Percentiles rank a stretch among this genome's conserved stretches.
Evolutionary conservation across 2,797 vertebrate genomes (phyloP).

Genomic region (Megaceryle alcyon): DNA sequence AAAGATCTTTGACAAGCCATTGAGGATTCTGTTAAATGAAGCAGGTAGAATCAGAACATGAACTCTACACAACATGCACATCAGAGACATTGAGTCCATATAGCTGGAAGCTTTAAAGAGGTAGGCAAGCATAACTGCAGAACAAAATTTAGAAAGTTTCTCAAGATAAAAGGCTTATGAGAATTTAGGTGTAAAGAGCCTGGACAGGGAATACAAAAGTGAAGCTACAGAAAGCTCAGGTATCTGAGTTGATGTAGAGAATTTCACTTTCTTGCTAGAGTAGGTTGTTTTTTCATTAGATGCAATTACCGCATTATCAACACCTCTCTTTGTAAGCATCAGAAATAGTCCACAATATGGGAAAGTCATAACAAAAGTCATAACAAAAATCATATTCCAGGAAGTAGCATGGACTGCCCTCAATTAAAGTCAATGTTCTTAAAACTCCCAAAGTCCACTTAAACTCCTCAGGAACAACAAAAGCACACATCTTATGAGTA

Average conservation of each 20-base stretch:
- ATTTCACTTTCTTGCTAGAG: not conserved
- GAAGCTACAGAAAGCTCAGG: not conserved
- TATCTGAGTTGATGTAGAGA: not conserved
- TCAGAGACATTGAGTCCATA: not conserved
- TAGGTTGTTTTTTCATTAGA: not conserved
- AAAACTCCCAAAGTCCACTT: not conserved
- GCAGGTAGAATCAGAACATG: not conserved
- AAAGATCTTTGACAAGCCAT: not conserved
- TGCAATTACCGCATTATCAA: not conserved
- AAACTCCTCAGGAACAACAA: not conserved
- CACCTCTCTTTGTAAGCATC: not conserved
- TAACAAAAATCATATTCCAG: not conserved
- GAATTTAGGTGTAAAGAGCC: not conserved
- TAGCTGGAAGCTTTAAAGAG: not conserved
- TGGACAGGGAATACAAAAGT: not conserved
- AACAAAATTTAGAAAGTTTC: not conserved
- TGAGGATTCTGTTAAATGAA: not conserved
- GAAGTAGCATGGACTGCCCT: not conserved
- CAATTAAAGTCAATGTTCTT: not conserved
- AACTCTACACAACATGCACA: not conserved
- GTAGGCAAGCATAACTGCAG: not conserved
- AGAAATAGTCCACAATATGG: not conserved
- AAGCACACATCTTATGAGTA: conserved; percentile 2
- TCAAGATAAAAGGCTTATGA: not conserved
- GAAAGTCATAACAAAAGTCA: not conserved